Conservation (phyloP, 1,140 invertebrate species). For the Diorhabda carinulata region DNA sequence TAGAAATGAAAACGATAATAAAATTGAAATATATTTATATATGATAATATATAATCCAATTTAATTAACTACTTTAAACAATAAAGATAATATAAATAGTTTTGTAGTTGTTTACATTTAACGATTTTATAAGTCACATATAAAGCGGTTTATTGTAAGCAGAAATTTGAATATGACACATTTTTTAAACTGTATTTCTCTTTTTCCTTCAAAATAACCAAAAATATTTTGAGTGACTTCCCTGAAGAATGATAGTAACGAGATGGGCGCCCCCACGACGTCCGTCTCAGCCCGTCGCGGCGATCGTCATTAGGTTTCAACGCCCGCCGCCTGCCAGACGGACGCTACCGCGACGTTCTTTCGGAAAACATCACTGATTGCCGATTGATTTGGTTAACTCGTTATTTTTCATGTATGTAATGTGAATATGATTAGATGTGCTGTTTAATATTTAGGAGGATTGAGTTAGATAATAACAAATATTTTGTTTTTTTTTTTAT, state of each 20-base stretch:
- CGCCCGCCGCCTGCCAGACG: slow-evolving; percentile 17
- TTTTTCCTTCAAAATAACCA: too few species aligned
- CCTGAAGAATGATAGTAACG: neutral
- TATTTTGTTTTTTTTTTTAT: too few species aligned
- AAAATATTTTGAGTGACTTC: neutral
- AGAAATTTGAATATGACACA: too few species aligned
- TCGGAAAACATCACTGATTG: slow-evolving; percentile 11
- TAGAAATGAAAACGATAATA: too few species aligned
- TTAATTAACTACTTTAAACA: too few species aligned
- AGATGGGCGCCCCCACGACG: slow-evolving; percentile 1
- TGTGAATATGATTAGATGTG: slow-evolving; percentile 2
- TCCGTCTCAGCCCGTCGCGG: slow-evolving; percentile 1
- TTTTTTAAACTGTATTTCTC: too few species aligned
- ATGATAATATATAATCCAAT: too few species aligned
- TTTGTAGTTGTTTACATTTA: too few species aligned
- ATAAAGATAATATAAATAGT: too few species aligned
- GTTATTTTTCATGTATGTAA: slow-evolving; percentile 3
- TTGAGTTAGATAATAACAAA: neutral
- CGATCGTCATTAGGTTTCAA: slow-evolving; percentile 7
- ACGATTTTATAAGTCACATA: too few species aligned
- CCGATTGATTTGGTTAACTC: slow-evolving; percentile 7
- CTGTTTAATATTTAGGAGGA: neutral
- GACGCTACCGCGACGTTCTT: slow-evolving; percentile 14
- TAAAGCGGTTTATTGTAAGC: too few species aligned
- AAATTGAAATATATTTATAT: too few species aligned